Base-by-base conservation (phyloP, 2,888 invertebrate genomes). In the Meloe dianella region DNA sequence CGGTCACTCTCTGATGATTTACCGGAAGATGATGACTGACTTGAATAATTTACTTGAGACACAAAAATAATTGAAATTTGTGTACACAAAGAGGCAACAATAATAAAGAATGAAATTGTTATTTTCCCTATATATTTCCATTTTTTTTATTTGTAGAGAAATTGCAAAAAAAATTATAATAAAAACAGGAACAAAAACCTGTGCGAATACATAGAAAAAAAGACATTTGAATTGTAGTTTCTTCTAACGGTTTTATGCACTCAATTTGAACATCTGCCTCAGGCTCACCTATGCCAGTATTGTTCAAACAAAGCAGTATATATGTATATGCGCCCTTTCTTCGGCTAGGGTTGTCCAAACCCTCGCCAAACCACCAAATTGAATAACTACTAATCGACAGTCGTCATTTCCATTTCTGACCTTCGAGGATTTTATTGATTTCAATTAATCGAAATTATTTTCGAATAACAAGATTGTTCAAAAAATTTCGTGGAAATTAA, bases 261-360 rank as follows among this genome's bases (percentile, higher is more conserved):
- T 65, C 69, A 57, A 69, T 69, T 66, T 70, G 70, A 74, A 74
- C 74, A 74, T 73, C 74, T 74, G 74, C 65, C 71, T 64, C 66
- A 62, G 62, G 65, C 68, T 69, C 70, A 64, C 68, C 68, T 69
- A 66, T 66, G 61, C 65, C 66, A 61, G 71, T 71, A 72, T 70
- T 71, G 71, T 71, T 71, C 71, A 68, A 66, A 66, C 66, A 68
- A 63, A 30, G 17, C 30, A n/a, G 6, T 60, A 58, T 66, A 64
- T 66, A n/a, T n/a, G n/a, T n/a, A 41, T 41, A 63, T 60, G 65
- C 63, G 65, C 68, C 68, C 63, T 64, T 68, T 65, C 60, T 58
- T 57, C 61, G 57, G 63, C 57, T 38, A 68, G 68, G 68, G 63
- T 22, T 68, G 68, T 63, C 65, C 68, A 65, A 68, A 68, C 14